Base-by-base conservation (phyloP, 2,888 invertebrate species). In the Dolichomitus sp. region DNA sequence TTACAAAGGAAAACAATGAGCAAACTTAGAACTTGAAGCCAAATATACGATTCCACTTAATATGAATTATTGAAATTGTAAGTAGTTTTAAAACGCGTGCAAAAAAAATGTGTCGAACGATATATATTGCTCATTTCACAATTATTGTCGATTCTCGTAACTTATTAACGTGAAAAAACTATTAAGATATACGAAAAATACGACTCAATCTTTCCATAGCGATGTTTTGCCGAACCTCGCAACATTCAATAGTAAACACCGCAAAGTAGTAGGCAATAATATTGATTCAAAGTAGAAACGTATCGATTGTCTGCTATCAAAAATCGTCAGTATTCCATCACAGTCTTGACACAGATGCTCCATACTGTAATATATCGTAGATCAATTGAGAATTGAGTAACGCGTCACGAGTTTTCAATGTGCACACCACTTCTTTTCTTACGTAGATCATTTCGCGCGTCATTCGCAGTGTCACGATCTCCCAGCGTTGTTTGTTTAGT, bases 361-460 rank as follows among this genome's bases (percentile, higher is more conserved):
- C 3, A n/a, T n/a, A n/a, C n/a, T 14, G 45, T n/a, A n/a, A n/a
- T 11, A 45, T 45, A 45, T 12, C 45, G n/a, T 45, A 45, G n/a
- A 45, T 48, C 48, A 17, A 48, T 48, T 17, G 48, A 48, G 45
- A 11, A 19, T 66, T 7, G 54, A 23, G 3, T 11, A 54, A 12
- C 40, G 23, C 30, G 17, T 37, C n/a, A 14, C 11, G 14, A 30
- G 11, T 50, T 37, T 30, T 74, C 9, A 14, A 57, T 2, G 9
- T 0, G 14, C 9, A 42, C 14, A 12, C 42, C 14, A 30, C 30
- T 33, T 57, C 14, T 4, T 14, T n/a, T 14, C 27, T 14, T 30
- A 27, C 57, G 30, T 54, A 54, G 54, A 54, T 54, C 7, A 54
- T 54, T 30, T 6, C 50, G 17, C 54, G 54, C 57, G 57, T 57